Evolutionary conservation across 1,140 invertebrate genomes (phyloP), one percentile per base, ranked within the genome.

Genomic region (Eciton burchellii): DNA sequence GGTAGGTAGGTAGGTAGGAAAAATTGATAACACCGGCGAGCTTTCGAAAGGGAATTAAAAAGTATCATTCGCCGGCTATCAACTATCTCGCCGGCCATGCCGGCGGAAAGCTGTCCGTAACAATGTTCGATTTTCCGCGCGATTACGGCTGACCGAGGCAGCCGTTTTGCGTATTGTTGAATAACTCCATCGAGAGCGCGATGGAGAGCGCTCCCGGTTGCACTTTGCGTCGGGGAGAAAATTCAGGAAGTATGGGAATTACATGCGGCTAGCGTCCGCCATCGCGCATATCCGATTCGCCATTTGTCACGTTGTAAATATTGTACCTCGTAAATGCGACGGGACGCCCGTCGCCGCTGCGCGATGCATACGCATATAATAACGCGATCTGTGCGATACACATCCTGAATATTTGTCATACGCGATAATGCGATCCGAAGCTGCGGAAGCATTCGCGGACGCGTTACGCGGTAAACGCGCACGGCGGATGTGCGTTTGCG

Each of bases 111-210:
- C 60, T 41, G 16, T 54, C 21, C 0, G 26, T 14, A n/a, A 3
- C 16, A 56, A 60, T 16, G 19, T 56, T 66, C 47, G 73, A 77
- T 77, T 77, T 77, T 66, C 35, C 21, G 60, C 29, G 47, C 21
- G 60, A 66, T 66, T 77, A 77, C 47, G 19, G 73, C 60, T 77
- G 73, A 66, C 47, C 60, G 60, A 77, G 54, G 60, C 60, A 56
- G 0, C 24, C 73, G 45, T 54, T 76, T 76, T 76, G 35, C 45
- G 54, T 76, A 54, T 65, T 59, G 60, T 14, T 76, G 73, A 77
- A 77, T 66, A 63, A 77, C 66, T 43, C 54, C 24, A 66, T 77
- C 29, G 29, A 52, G 29, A 52, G 29, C 26, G 16, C 26, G 65
- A 9, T 19, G 45, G 29, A 21, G 47, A 52, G 21, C 21, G 62